Evolutionary conservation across 1,140 invertebrate genomes (phyloP), one percentile per base, ranked within the genome.

Genomic region (Drosophila bipectinata): DNA sequence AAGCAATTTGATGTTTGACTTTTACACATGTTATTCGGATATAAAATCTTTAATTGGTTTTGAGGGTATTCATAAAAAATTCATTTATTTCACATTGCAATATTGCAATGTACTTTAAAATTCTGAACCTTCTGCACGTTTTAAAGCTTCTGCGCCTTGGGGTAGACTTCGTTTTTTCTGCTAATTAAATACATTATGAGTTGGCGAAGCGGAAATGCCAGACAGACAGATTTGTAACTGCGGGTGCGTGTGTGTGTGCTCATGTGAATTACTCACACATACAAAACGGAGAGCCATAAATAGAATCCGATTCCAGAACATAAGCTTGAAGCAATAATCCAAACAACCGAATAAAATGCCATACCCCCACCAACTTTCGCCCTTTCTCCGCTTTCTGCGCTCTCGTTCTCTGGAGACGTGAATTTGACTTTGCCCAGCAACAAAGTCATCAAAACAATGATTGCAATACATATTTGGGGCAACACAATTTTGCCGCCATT

Each of bases 391-490:
- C 21, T 61, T 64, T 56, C 56, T 21, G 21, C 21, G 21, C 21
- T 21, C 21, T 21, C 21, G 57, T 62, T 52, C 60, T 49, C 52
- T 28, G 28, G 54, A 76, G 64, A 77, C 59, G 62, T 83, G 71
- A 72, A 64, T 83, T 79, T 75, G 74, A 61, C 82, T 74, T 73
- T 55, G 51, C 56, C 66, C 72, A 71, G 69, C 79, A 88, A 88
- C 79, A 88, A 88, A 89, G 83, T 89, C 83, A 88, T 88, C 79
- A 88, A 78, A 67, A 83, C 72, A 83, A 88, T 88, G 83, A 88
- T 88, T 88, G 83, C 79, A 78, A 72, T 81, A 87, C 71, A 66
- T 77, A 62, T 77, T 75, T 75, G 72, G 72, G 60, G 72, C 60
- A 75, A 66, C 71, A 74, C 69, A 56, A 64, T 74, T 82, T 82